These are phyloP conservation scores for Pyrrhosoma nymphula DNA, from an alignment of 2,888 invertebrate species.

Conservation along the genomic window DNA sequence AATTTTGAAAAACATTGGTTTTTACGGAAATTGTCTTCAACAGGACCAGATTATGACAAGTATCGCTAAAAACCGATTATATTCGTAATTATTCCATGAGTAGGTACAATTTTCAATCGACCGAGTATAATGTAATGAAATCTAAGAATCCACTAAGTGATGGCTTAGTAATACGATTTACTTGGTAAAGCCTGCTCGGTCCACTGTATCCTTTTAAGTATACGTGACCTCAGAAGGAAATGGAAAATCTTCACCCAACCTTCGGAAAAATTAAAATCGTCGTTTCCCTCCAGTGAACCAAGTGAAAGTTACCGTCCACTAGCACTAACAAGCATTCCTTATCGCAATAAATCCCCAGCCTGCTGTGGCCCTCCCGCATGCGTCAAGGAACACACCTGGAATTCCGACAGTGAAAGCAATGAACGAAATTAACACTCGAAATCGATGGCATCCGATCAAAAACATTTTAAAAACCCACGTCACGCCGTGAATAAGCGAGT, in stretches of 20 bases:
- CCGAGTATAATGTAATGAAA: too few species aligned
- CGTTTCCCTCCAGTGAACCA: neutral
- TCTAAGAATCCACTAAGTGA: too few species aligned
- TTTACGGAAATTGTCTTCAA: too few species aligned
- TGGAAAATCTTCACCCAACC: neutral
- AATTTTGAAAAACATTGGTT: too few species aligned
- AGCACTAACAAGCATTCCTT: neutral
- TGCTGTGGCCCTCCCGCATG: too few species aligned
- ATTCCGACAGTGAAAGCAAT: constrained; percentile 13
- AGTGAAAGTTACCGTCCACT: neutral
- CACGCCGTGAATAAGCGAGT: neutral
- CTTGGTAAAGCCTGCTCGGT: too few species aligned
- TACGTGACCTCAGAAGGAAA: neutral
- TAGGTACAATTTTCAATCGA: too few species aligned
- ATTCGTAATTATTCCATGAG: too few species aligned
- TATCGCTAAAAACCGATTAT: too few species aligned
- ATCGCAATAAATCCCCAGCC: neutral
- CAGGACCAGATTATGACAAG: too few species aligned
- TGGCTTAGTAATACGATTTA: too few species aligned
- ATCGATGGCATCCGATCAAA: neutral
- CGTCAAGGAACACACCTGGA: neutral
- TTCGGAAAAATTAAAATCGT: neutral
- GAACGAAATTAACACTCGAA: neutral
- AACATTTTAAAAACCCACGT: neutral
- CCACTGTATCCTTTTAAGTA: neutral